A percentile compares a stretch with the other conserved stretches of the same genome.
Conservation (phyloP, 1,140 invertebrate genomes). For the Cherax destructor region DNA sequence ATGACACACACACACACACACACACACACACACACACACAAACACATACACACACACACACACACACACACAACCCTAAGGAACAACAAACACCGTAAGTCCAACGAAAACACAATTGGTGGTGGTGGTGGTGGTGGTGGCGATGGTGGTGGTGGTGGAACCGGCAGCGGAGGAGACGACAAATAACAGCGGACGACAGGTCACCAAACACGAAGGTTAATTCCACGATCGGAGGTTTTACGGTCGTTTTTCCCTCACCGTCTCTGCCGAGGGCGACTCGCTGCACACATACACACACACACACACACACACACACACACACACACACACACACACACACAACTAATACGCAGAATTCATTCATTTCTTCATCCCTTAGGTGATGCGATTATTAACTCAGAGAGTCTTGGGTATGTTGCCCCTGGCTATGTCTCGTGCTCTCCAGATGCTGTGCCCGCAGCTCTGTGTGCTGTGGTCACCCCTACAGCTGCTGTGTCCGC, state of each 20-base stretch:
- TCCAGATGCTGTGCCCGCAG: not conserved
- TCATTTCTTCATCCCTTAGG: too few species aligned
- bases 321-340: not conserved
- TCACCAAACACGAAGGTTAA: slow-evolving; percentile 21
- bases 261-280: too few species aligned
- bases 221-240: not conserved
- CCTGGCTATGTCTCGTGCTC: not conserved
- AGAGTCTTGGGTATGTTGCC: not conserved
- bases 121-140: not conserved
- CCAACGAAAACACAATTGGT: not conserved
- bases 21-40: too few species aligned
- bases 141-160: not conserved
- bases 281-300: not conserved
- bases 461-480: not conserved
- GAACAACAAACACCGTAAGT: too few species aligned
- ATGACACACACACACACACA: too few species aligned
- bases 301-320: not conserved
- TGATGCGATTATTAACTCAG: not conserved
- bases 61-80: too few species aligned
- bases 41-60: too few species aligned
- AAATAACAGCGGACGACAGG: not conserved
- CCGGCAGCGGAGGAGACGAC: not conserved
- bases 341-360: too few species aligned
- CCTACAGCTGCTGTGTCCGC: not conserved
- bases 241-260: not conserved